Evolutionary conservation across 2,797 vertebrate species (phyloP).

Genomic region (Heliangelus exortis): DNA sequence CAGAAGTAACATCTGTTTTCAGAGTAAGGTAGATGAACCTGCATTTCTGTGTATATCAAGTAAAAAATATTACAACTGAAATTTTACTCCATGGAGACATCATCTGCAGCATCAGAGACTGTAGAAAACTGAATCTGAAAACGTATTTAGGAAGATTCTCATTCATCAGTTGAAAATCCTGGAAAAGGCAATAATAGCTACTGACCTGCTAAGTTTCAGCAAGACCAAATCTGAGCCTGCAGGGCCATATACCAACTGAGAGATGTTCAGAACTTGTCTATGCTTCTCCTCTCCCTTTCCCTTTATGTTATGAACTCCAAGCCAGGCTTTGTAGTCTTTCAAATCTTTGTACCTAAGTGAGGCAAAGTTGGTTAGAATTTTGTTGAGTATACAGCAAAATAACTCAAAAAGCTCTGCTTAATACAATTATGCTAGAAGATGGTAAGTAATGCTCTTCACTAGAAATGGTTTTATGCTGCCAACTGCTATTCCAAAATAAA

Average conservation of each 20-base stretch:
- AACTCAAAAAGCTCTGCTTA: not conserved
- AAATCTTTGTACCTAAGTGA: constrained; percentile 88
- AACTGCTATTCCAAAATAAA: constrained; percentile 47
- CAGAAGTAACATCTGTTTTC: not conserved
- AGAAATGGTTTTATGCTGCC: not conserved
- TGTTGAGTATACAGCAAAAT: not conserved
- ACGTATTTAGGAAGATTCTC: not conserved
- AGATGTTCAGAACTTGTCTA: constrained; percentile 90
- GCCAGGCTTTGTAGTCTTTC: constrained; percentile 92
- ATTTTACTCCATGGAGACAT: not conserved
- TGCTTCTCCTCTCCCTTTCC: constrained; percentile 83
- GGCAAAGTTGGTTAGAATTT: constrained; percentile 4
- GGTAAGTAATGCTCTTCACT: not conserved
- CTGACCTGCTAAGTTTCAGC: constrained; percentile 90
- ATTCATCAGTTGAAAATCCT: not conserved
- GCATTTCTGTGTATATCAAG: not conserved
- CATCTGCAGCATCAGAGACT: not conserved
- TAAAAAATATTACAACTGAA: not conserved
- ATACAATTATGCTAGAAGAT: constrained; percentile 8
- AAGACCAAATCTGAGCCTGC: constrained; percentile 91
- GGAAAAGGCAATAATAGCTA: not conserved
- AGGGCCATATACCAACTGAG: constrained; percentile 93
- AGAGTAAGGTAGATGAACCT: not conserved
- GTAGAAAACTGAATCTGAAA: not conserved
- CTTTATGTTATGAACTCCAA: constrained; percentile 90